These are phyloP conservation scores for Calliphora vicina DNA, from an alignment of 1,140 invertebrate species.

Conservation along the genomic window DNA sequence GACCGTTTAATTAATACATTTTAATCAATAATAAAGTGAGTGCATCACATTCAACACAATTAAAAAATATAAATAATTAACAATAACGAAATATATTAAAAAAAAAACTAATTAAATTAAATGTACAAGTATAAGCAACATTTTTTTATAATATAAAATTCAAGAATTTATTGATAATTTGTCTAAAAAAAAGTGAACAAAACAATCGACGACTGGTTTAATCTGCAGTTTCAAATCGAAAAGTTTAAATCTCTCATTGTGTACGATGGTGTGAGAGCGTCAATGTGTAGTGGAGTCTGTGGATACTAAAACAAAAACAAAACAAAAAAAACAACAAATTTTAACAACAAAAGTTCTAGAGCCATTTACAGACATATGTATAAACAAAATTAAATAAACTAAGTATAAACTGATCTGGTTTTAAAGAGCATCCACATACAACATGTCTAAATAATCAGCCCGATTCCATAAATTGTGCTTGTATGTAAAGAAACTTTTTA, in stretches of 20 bases:
- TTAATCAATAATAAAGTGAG: not conserved
- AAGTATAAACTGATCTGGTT: not conserved
- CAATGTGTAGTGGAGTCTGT: not conserved
- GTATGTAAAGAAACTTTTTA: too few species aligned
- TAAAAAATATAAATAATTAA: not conserved
- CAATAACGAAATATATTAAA: too few species aligned
- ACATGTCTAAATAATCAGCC: too few species aligned
- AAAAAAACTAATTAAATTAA: not conserved
- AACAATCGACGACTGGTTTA: not conserved
- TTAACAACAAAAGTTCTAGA: not conserved
- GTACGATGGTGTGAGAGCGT: not conserved
- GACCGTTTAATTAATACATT: too few species aligned
- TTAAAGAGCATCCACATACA: not conserved
- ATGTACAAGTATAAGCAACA: not conserved
- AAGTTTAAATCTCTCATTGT: not conserved
- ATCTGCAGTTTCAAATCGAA: not conserved
- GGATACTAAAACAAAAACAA: not conserved
- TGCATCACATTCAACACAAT: not conserved
- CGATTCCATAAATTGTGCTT: too few species aligned
- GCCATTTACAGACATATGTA: too few species aligned
- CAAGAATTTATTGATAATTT: not conserved
- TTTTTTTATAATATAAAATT: not conserved
- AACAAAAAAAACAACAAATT: too few species aligned
- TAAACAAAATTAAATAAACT: not conserved
- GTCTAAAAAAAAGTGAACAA: not conserved